These are phyloP conservation scores for Anomalospiza imberbis DNA, from an alignment of 2,797 vertebrate genomes.

Conservation along the genomic window DNA sequence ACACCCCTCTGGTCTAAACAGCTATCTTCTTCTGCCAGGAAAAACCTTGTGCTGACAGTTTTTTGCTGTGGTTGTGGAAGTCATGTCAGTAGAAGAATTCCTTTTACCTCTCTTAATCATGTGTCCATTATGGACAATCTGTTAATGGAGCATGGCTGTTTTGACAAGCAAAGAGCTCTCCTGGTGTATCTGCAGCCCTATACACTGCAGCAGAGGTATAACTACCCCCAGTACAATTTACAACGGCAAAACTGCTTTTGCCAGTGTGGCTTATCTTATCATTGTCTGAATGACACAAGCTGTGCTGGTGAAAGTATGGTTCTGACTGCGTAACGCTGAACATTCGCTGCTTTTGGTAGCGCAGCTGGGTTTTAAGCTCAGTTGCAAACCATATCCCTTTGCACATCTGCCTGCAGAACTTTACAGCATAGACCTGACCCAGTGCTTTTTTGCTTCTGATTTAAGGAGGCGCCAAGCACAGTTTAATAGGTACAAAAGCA, in stretches of 20 bases:
- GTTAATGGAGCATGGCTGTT: not conserved
- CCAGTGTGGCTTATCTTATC: not conserved
- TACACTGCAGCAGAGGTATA: fast-evolving
- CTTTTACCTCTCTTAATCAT: not conserved
- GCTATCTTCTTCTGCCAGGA: not conserved
- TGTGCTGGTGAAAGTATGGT: not conserved
- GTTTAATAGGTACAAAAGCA: not conserved
- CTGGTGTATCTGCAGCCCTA: not conserved
- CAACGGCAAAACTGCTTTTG: not conserved
- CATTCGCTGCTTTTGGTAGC: not conserved
- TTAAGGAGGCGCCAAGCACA: not conserved
- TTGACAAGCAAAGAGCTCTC: not conserved
- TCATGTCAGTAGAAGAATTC: not conserved
- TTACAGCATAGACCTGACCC: not conserved
- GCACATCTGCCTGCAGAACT: not conserved
- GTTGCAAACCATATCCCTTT: not conserved
- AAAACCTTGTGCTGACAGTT: not conserved
- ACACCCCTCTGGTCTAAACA: not conserved
- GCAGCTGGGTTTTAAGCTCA: fast-evolving
- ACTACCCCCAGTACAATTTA: not conserved
- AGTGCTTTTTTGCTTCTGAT: not conserved
- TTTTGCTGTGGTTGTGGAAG: not conserved
- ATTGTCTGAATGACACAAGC: not conserved
- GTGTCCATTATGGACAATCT: not conserved
- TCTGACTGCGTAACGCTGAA: not conserved